Evolutionary conservation across 2,797 vertebrate genomes (phyloP).

Genomic region (Mallotus villosus): DNA sequence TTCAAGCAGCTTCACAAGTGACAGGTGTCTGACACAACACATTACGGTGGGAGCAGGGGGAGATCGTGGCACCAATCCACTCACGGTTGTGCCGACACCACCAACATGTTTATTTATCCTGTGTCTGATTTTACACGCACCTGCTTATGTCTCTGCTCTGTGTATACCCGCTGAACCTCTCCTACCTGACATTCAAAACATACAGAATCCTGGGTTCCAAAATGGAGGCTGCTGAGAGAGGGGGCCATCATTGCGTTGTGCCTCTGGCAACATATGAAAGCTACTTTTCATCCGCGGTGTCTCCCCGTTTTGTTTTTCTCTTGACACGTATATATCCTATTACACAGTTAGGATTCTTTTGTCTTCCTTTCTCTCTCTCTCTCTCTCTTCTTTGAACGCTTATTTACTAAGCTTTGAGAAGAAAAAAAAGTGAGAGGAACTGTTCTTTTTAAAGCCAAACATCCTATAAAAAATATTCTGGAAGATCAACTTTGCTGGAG

Average conservation of each 20-base stretch:
- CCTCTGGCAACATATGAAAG: conserved; percentile 52
- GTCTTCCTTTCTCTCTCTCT: conserved; percentile 5
- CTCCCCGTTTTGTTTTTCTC: conserved; percentile 31
- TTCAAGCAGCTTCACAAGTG: conserved; percentile 23
- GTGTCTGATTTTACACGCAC: conserved; percentile 30
- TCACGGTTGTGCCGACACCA: conserved; percentile 21
- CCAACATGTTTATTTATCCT: conserved; percentile 36
- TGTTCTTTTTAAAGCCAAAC: conserved; percentile 41
- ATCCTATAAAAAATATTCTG: conserved; percentile 29
- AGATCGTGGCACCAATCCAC: conserved; percentile 4
- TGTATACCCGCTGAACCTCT: conserved; percentile 27
- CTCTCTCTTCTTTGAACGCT: conserved; percentile 45
- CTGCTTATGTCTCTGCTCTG: conserved; percentile 22
- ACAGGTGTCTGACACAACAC: conserved; percentile 37
- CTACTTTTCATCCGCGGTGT: conserved; percentile 45
- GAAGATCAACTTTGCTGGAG: conserved; percentile 28
- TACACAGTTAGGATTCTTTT: conserved; percentile 41
- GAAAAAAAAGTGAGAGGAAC: conserved; percentile 13
- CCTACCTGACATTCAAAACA: conserved; percentile 29
- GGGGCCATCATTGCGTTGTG: conserved; percentile 28
- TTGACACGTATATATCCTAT: conserved; percentile 52
- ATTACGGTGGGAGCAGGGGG: conserved; percentile 18
- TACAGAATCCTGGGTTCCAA: conserved; percentile 20
- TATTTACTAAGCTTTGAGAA: conserved; percentile 41
- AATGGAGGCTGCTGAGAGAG: conserved; percentile 43